A percentile compares a stretch with the other conserved stretches of the same genome.
Conservation (phyloP, 2,888 invertebrate species). For the Euclidia mi region DNA sequence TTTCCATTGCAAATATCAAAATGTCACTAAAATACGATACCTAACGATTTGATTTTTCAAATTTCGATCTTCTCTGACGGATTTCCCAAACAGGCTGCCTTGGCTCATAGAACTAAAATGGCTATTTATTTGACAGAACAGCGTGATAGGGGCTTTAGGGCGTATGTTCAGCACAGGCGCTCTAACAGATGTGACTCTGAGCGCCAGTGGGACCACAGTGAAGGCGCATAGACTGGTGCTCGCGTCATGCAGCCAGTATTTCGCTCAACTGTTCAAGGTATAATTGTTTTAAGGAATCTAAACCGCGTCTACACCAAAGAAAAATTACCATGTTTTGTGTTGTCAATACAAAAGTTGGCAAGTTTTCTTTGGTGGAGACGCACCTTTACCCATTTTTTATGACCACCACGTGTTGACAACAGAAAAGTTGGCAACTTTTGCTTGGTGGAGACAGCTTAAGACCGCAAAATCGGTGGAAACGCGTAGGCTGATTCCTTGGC, state of each 20-base stretch:
- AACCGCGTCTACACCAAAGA: no score
- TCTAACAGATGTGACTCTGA: conserved; percentile 96
- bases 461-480: no score
- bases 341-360: background rate
- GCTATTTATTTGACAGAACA: conserved; percentile 89
- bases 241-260: conserved; percentile 97
- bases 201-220: conserved; percentile 95
- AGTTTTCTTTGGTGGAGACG: no score
- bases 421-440: no score
- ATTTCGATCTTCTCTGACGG: conserved; percentile 19
- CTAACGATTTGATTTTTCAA: background rate
- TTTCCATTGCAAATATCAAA: no score
- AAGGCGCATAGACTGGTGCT: conserved; percentile 96
- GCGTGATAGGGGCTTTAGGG: conserved; percentile 94
- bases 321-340: no score
- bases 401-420: no score
- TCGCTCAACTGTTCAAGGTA: conserved; percentile 96
- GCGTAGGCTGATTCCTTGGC: no score
- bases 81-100: conserved; percentile 39
- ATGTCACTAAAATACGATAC: no score
- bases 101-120: conserved; percentile 23
- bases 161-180: conserved; percentile 94
- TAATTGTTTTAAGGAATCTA: no score
- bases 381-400: no score
- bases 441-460: no score